Evolutionary conservation across 2,888 invertebrate species (phyloP).

Genomic region (Xanthia togata): DNA sequence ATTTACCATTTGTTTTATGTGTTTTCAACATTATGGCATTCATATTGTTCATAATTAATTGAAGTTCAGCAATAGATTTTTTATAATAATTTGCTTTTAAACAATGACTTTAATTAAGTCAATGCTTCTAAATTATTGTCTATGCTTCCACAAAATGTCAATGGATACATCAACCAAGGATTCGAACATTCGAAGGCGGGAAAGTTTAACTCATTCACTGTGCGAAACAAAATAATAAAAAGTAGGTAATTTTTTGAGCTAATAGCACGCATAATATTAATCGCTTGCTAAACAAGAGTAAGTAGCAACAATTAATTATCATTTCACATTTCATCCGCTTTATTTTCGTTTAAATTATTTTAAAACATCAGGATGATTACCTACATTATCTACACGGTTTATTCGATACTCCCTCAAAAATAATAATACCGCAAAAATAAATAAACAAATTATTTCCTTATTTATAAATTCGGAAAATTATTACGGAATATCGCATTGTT

Average conservation of each 20-base stretch:
- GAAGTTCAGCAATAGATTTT: neutral
- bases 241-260: neutral
- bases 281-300: neutral
- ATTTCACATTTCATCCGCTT: neutral
- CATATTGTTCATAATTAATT: neutral
- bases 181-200: conserved; percentile 28
- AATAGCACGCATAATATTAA: neutral
- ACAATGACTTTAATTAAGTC: too few species aligned
- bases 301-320: neutral
- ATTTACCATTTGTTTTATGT: neutral
- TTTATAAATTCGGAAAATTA: neutral
- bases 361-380: neutral
- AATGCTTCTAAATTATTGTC: conserved; percentile 12
- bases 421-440: neutral
- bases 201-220: neutral
- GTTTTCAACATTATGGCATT: neutral
- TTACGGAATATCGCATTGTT: too few species aligned
- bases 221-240: neutral
- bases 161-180: neutral
- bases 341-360: neutral
- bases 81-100: too few species aligned
- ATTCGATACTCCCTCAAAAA: neutral
- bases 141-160: conserved; percentile 23
- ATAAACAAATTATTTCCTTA: too few species aligned
- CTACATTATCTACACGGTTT: rapidly evolving